Evolutionary conservation across 2,797 vertebrate genomes (phyloP).

Genomic region (Mus caroli): DNA sequence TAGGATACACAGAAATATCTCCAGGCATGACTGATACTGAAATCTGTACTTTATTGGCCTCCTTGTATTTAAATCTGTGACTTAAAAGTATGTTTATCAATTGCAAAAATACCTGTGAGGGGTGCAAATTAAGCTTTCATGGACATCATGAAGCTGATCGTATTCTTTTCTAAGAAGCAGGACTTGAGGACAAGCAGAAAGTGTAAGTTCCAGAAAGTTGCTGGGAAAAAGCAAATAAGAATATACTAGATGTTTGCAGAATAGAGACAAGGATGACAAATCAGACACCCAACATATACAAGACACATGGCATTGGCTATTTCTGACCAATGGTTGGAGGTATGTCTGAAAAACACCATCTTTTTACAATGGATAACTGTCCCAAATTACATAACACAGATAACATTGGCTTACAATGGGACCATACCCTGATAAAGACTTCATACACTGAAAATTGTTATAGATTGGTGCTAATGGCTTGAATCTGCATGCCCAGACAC

Average conservation of each 20-base stretch:
- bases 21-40: neutral
- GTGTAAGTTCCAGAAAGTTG: neutral
- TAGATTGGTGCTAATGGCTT: neutral
- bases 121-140: neutral
- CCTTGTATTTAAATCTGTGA: neutral
- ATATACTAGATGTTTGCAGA: neutral
- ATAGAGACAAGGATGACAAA: neutral
- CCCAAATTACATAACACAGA: neutral
- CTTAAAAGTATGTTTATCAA: constrained; percentile 18
- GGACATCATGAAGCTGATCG: neutral
- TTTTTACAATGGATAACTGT: neutral
- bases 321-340: neutral
- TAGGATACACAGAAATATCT: neutral
- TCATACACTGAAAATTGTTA: neutral
- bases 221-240: too few species aligned
- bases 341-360: neutral
- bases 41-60: neutral
- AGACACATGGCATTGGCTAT: neutral
- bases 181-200: neutral
- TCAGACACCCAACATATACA: neutral
- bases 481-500: neutral
- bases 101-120: neutral
- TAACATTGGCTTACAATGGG: neutral
- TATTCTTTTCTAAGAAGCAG: neutral
- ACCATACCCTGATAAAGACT: neutral